Evolutionary conservation across 2,797 vertebrate genomes (phyloP).

Genomic region (Channallabes apus): DNA sequence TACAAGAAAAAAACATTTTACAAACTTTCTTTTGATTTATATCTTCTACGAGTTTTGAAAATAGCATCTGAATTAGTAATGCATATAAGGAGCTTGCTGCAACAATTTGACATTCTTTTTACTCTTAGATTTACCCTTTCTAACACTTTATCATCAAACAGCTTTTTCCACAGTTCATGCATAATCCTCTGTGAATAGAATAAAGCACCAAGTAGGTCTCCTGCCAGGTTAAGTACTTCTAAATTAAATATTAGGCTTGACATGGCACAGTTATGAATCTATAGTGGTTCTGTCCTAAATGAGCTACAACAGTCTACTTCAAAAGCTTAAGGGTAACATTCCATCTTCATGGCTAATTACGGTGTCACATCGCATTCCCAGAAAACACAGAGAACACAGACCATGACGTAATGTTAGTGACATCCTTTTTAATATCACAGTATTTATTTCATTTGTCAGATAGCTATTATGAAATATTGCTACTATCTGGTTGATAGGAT

Average conservation of each 20-base stretch:
- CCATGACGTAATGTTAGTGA: conserved; percentile 8
- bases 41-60: not conserved
- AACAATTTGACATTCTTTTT: conserved; percentile 4
- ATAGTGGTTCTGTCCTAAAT: conserved; percentile 36
- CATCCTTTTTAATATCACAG: not conserved
- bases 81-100: not conserved
- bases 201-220: conserved; percentile 30
- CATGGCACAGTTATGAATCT: conserved; percentile 38
- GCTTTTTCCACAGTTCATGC: conserved; percentile 33
- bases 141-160: conserved; percentile 13
- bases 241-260: conserved; percentile 49
- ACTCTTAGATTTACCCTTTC: not conserved
- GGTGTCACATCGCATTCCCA: conserved; percentile 48
- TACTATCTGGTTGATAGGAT: not conserved
- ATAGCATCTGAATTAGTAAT: not conserved
- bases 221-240: conserved; percentile 37
- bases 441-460: not conserved
- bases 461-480: not conserved
- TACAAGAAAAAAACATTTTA: not conserved
- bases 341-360: conserved; percentile 34
- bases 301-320: conserved; percentile 28
- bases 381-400: conserved; percentile 11
- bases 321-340: conserved; percentile 29
- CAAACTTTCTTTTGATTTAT: not conserved
- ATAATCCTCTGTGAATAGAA: conserved; percentile 28